Conservation (phyloP, 2,797 vertebrate species). For the Alouatta caraya region DNA sequence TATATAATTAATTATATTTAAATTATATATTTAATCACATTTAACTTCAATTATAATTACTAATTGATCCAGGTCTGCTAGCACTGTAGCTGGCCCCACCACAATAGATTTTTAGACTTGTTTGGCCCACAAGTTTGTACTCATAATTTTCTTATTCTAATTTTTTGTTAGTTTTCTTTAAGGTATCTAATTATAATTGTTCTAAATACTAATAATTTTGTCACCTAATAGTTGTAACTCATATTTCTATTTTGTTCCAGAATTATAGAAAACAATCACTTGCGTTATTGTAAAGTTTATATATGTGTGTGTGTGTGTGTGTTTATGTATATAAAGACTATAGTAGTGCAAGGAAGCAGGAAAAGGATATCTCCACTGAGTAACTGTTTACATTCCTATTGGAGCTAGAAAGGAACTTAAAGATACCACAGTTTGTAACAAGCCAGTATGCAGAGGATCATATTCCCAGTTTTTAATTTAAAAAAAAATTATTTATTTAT, state of each 20-base stretch:
- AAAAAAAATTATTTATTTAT: no score
- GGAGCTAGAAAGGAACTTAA: background rate
- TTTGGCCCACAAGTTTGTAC: background rate
- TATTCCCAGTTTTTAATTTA: background rate
- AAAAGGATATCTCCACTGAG: background rate
- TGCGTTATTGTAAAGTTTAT: background rate
- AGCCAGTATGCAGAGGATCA: background rate
- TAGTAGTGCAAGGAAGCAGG: background rate
- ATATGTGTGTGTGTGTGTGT: no score
- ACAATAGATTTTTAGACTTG: background rate
- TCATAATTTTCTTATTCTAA: background rate
- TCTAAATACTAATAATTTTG: background rate
- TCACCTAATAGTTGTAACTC: background rate
- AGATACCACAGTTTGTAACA: background rate
- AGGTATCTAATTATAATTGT: background rate
- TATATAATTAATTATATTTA: background rate
- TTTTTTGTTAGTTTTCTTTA: slow-evolving; percentile 7
- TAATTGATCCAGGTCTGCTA: background rate
- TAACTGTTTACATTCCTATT: background rate
- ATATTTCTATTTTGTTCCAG: slow-evolving; percentile 8
- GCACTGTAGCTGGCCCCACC: background rate
- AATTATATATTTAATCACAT: background rate
- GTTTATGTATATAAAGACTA: background rate
- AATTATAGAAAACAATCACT: slow-evolving; percentile 14
- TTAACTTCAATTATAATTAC: slow-evolving; percentile 25